These are phyloP conservation scores for Electrophaes corylata DNA, from an alignment of 2,888 invertebrate species.

Conservation along the genomic window DNA sequence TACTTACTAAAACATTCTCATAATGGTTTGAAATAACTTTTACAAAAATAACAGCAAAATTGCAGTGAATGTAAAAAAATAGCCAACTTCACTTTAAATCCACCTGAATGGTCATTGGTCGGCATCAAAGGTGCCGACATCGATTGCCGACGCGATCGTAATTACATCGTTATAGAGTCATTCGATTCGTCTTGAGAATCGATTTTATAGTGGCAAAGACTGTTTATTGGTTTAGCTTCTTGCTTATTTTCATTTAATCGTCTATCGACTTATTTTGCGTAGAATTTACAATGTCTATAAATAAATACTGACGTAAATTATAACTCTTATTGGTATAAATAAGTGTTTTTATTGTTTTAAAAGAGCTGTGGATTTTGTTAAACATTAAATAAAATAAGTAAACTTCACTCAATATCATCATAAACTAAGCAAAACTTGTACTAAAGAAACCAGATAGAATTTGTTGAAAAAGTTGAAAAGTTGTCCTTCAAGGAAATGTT, in stretches of 20 bases:
- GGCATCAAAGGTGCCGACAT: slow-evolving; percentile 58
- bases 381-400: no score
- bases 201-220: slow-evolving; percentile 37
- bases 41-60: slow-evolving; percentile 5
- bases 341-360: no score
- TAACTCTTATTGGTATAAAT: no score
- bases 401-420: no score
- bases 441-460: no score
- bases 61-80: no score
- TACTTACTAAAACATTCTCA: not conserved
- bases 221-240: slow-evolving; percentile 28
- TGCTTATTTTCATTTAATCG: not conserved
- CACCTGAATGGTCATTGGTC: slow-evolving; percentile 49
- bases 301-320: no score
- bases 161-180: slow-evolving; percentile 53
- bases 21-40: slow-evolving; percentile 7
- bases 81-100: slow-evolving; percentile 18
- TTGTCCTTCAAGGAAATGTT: no score
- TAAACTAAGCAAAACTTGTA: no score
- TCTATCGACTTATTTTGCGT: not conserved
- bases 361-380: no score
- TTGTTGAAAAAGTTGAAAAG: no score
- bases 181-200: slow-evolving; percentile 45
- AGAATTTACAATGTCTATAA: no score
- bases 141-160: slow-evolving; percentile 54